These are phyloP conservation scores for Hyles euphorbiae DNA, from an alignment of 1,140 invertebrate genomes.

Conservation along the genomic window DNA sequence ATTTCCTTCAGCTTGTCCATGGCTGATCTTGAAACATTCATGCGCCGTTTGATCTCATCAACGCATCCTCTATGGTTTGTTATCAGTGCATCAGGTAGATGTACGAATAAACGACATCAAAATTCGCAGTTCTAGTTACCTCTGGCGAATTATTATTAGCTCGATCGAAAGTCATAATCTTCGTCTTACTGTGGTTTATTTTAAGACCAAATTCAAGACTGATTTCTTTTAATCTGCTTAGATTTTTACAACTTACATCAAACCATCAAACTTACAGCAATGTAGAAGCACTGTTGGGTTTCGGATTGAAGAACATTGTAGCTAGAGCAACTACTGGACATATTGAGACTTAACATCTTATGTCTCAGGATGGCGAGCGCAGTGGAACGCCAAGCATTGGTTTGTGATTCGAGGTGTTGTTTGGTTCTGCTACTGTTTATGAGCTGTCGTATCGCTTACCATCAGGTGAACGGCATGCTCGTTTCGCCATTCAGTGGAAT, in stretches of 20 bases:
- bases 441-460: too few species aligned
- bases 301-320: too few species aligned
- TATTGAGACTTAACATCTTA: too few species aligned
- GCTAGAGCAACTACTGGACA: too few species aligned
- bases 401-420: too few species aligned
- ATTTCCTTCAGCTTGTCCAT: constrained; percentile 18
- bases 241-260: neutral
- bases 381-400: too few species aligned
- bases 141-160: constrained; percentile 16
- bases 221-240: constrained; percentile 11
- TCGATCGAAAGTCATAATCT: constrained; percentile 21
- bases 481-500: too few species aligned
- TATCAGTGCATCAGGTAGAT: constrained; percentile 11
- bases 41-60: constrained; percentile 8
- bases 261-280: too few species aligned
- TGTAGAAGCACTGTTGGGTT: too few species aligned
- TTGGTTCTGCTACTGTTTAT: too few species aligned
- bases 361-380: too few species aligned
- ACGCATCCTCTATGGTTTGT: constrained; percentile 11
- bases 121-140: constrained; percentile 16
- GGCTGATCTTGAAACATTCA: constrained; percentile 8
- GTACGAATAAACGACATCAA: constrained; percentile 16
- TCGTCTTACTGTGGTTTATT: constrained; percentile 21
- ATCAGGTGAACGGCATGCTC: too few species aligned
- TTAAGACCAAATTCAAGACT: constrained; percentile 4